phyloP scores from a whole-genome alignment of 2,888 invertebrate species.

The Latheticus oryzae region DNA sequence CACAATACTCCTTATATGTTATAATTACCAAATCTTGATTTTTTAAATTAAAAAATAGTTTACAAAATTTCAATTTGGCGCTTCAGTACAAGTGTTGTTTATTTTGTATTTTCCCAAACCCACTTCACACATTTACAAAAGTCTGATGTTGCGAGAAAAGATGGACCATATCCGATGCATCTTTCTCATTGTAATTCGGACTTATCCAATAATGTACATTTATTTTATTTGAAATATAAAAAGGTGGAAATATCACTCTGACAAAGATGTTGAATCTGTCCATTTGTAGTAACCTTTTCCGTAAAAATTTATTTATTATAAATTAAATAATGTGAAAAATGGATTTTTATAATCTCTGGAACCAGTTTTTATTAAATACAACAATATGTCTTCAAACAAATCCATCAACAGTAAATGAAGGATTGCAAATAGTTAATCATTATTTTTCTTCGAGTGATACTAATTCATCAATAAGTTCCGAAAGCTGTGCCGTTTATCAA shows the following conservation, averaged over 20 bases:
- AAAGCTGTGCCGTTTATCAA: slow-evolving; percentile 25
- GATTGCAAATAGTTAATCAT: slow-evolving; percentile 36
- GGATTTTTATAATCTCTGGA: slow-evolving; percentile 37
- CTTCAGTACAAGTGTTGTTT: slow-evolving; percentile 8
- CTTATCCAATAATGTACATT: slow-evolving; percentile 34
- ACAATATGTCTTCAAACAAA: slow-evolving; percentile 33
- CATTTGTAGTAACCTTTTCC: not conserved
- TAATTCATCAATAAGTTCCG: slow-evolving; percentile 36
- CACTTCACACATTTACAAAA: slow-evolving; percentile 32
- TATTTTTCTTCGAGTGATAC: slow-evolving; percentile 35
- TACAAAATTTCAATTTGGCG: slow-evolving; percentile 20
- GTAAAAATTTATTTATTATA: not conserved
- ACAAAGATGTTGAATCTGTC: not conserved
- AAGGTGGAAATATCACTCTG: slow-evolving; percentile 9
- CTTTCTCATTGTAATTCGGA: slow-evolving; percentile 31
- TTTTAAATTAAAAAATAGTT: not conserved
- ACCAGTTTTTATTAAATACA: slow-evolving; percentile 37
- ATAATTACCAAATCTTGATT: not conserved
- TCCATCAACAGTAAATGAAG: slow-evolving; percentile 28
- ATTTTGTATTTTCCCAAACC: slow-evolving; percentile 24
- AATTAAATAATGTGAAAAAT: slow-evolving; percentile 24
- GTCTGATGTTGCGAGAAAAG: slow-evolving; percentile 15
- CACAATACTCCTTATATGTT: not conserved
- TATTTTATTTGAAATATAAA: slow-evolving; percentile 29
- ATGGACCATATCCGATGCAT: slow-evolving; percentile 7